Conservation (phyloP, 2,888 invertebrate genomes). For the Baccha elongata region DNA sequence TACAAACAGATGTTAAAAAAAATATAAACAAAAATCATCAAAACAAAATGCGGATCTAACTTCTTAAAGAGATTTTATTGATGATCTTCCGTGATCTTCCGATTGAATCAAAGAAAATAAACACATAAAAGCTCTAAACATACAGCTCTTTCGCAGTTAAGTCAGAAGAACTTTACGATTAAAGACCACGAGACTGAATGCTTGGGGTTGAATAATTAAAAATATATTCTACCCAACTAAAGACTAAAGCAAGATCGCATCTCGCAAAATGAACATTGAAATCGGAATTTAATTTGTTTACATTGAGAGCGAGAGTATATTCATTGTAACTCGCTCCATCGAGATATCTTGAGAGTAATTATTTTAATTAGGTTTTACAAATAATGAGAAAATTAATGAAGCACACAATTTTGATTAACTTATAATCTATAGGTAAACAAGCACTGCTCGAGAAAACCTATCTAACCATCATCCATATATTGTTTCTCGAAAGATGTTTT, state of each 20-base stretch:
- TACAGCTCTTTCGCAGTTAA: not conserved
- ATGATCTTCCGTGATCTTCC: conserved; percentile 42
- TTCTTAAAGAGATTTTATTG: conserved; percentile 31
- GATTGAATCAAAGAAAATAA: conserved; percentile 34
- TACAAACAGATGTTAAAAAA: conserved; percentile 12
- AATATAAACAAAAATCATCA: conserved; percentile 16
- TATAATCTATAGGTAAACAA: conserved; percentile 42
- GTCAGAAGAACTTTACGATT: conserved; percentile 59
- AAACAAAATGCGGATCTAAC: conserved; percentile 27
- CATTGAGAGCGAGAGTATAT: too few relatives aligned
- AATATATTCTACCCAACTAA: conserved; percentile 63
- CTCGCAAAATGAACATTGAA: not conserved
- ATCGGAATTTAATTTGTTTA: conserved; percentile 1
- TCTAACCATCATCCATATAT: too few relatives aligned
- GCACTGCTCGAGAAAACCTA: conserved; percentile 4
- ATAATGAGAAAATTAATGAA: conserved; percentile 43
- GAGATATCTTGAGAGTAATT: conserved; percentile 36
- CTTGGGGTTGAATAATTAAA: conserved; percentile 61
- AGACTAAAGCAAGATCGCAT: conserved; percentile 18
- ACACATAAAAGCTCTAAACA: too few relatives aligned
- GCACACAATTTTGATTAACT: conserved; percentile 52
- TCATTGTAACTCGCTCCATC: too few relatives aligned
- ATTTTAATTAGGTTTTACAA: conserved; percentile 53
- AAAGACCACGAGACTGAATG: conserved; percentile 67
- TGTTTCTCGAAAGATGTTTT: too few relatives aligned